Base-by-base conservation (phyloP, 2,888 invertebrate genomes). In the Aleiodes alternator region DNA sequence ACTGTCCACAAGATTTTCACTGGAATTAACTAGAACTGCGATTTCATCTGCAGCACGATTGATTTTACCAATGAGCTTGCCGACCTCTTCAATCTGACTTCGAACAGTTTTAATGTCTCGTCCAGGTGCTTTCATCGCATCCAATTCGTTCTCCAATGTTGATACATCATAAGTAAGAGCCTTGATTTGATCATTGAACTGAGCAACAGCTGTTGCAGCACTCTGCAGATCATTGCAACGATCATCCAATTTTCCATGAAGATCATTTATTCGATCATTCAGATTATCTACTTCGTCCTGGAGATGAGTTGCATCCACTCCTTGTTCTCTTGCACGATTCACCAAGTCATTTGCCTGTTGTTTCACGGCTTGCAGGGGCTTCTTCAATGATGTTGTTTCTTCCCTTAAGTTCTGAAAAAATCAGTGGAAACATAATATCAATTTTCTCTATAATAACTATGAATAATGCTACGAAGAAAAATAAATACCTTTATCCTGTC, bases 131-230 rank as follows among this genome's bases (percentile, higher is more conserved):
- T 95, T 94, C 93, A 98, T 95, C 50, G 92, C 90, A 84, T 97
- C 96, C 51, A 98, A 90, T 81, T 97, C 96, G 73, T 93, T 93
- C 86, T 98, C 98, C 71, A 98, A 90, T 72, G 93, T 94, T 0
- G 94, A 92, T 3, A 98, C 90, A 86, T 97, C 95, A 79, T 94
- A 92, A 23, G 94, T 93, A 1, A 97, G 91, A 55, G 90, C 92
- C 90, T 97, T 97, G 12, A 97, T 94, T 90, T 96, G 94, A 79
- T 97, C 96, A 90, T 96, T 96, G 90, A 97, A 97, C 84, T 96
- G 95, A 0, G 96, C 93, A 68, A 96, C 94, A 0, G 96, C 96
- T 0, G 95, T 95, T 0, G 96, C 96, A 0, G 97, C 97, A 0
- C 96, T 96, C 80, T 96, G 96, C 70, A 97, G 89, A 80, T 95